Base-by-base conservation (phyloP, 1,140 invertebrate species). In the Galendromus occidentalis region DNA sequence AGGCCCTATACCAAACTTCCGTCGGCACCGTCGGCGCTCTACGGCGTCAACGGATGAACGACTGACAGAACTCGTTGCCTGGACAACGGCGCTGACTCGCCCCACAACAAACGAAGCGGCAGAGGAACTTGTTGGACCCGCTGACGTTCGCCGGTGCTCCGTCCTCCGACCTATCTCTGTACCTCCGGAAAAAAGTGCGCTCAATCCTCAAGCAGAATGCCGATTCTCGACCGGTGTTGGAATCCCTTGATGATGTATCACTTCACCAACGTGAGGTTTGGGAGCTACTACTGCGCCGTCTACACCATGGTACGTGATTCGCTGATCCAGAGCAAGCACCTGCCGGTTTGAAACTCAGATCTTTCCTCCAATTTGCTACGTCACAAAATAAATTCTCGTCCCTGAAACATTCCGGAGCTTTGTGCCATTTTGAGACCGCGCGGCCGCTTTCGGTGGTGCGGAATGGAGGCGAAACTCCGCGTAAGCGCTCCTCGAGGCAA, bases 211-310 rank as follows among this genome's bases (percentile, higher is more conserved):
- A 33, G 22, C 22, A 65, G 5, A 44, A 69, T 69, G 68, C 55
- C 65, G 4, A 9, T 68, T 22, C 55, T 69, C 22, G 65, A 68
- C n/a, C 47, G 59, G 39, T 69, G 68, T 55, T 69, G 65, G 63
- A 66, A 63, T 9, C 68, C 68, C 1, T 68, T 69, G 29, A 69
- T 68, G 68, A 64, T 69, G 4, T 69, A 69, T 66, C 67, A 67
- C 20, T 69, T 64, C 55, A 68, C 68, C 1, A 68, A 59, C 7
- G 64, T 69, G 7, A 68, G 66, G 44, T 65, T 68, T 44, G 68
- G 68, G 14, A 68, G 68, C 22, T 69, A 68, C 42, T 69, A 69
- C 65, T 65, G 65, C 4, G 51, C 68, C 25, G 7, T 69, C 9
- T 69, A 69, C 47, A 69, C 67, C 0, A 47, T 42, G 29, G 65